A percentile compares a stretch with the other conserved stretches of the same genome.
These are phyloP conservation scores for Pollimyrus isidori DNA, from an alignment of 2,113 vertebrate species.

Conservation along the genomic window DNA sequence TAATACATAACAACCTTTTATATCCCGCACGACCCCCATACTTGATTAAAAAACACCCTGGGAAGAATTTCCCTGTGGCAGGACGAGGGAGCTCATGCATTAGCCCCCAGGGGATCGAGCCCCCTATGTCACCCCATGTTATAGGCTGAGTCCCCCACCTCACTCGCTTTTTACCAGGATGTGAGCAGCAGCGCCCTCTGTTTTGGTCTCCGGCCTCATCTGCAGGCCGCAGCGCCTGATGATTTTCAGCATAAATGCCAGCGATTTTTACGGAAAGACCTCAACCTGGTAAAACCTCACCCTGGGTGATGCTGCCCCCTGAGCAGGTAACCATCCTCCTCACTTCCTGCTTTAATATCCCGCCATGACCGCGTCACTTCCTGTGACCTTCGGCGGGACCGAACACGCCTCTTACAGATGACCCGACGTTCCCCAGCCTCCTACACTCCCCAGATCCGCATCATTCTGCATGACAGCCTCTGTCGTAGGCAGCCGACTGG, in stretches of 20 bases:
- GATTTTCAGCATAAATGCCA: background rate
- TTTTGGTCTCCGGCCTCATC: background rate
- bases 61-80: constrained; percentile 42
- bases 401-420: background rate
- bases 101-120: constrained; percentile 40
- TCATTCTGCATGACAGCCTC: background rate
- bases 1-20: constrained; percentile 62
- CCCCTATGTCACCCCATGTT: constrained; percentile 28
- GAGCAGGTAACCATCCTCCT: background rate
- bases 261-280: background rate
- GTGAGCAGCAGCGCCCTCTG: constrained; percentile 20
- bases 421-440: background rate
- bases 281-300: background rate
- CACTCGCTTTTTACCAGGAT: background rate
- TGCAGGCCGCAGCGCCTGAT: background rate
- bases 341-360: background rate
- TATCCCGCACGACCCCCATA: constrained; percentile 41
- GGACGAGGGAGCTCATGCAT: constrained; percentile 43
- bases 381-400: background rate
- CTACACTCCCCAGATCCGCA: background rate
- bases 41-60: constrained; percentile 55
- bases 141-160: constrained; percentile 35
- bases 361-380: background rate
- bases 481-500: background rate
- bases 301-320: background rate